Base-by-base conservation (phyloP, 1,140 invertebrate species). In the Drosophila ogumai region DNA sequence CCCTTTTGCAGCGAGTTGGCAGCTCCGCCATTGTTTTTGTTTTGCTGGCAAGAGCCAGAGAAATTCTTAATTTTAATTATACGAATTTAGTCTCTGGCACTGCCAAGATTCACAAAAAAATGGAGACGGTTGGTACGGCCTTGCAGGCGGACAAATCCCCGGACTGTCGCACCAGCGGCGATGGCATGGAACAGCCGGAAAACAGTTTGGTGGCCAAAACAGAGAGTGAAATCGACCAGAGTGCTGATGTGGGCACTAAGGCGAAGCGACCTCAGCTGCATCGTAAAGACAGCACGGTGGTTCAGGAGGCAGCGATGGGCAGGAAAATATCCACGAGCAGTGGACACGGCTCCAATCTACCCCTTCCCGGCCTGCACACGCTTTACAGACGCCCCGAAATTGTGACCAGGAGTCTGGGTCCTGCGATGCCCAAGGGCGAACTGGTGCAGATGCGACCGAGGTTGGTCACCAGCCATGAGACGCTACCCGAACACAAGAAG, bases 131-230 rank as follows among this genome's bases (percentile, higher is more conserved):
- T 25, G 41, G 52, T 12, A 25, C 46, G 50, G 25, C 10, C 10
- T 41, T 44, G 8, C 44, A 50, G 50, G 36, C 8, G 15, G 61
- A 65, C 6, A 78, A 68, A 31, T 40, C 61, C 8, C 52, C 67
- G 3, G 41, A 41, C 19, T 78, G 80, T 25, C 86, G 94, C 67
- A 94, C 94, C 8, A 94, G 94, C 46, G 94, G 94, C 1, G 94
- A 94, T 91, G 94, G 94, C 36, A 95, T 95, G 94, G 94, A 94
- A 84, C 65, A 91, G 41, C 64, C 81, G 12, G 66, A 69, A 19
- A 32, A 13, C 38, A 22, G n/a, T 94, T 94, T 94, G 94, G 86
- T 47, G 74, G 38, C 61, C 64, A 36, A 71, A 77, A 46, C 56
- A 38, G 41, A 61, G 82, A 75, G 44, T 73, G 31, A 80, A 65